phyloP scores from a whole-genome alignment of 1,140 invertebrate species.

The Gonatopus flavifemur region DNA sequence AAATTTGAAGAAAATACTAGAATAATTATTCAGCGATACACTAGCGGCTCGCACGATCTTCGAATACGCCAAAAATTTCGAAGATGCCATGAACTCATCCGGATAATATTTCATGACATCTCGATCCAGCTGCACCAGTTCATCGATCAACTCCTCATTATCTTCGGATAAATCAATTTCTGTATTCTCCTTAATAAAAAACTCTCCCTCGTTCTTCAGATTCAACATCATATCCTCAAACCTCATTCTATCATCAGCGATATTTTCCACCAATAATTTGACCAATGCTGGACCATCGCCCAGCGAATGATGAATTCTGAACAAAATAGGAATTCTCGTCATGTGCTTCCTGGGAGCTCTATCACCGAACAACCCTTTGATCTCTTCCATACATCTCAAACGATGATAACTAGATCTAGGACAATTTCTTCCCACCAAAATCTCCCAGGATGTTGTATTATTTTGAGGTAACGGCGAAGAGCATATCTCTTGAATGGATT shows the following conservation, averaged over 20 bases:
- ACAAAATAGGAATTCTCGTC: constrained; percentile 49
- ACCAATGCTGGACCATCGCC: constrained; percentile 59
- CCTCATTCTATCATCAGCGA: constrained; percentile 38
- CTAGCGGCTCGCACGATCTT: no score
- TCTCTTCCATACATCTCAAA: constrained; percentile 4
- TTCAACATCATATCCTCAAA: constrained; percentile 3
- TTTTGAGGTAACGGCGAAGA: constrained; percentile 53
- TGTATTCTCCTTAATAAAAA: no score
- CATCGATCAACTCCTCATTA: no score
- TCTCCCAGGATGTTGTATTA: constrained; percentile 56
- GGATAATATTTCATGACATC: no score
- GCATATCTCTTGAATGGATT: constrained; percentile 44
- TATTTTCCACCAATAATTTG: constrained; percentile 52
- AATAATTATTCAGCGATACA: no score
- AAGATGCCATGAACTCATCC: no score
- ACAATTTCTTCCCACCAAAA: constrained; percentile 51
- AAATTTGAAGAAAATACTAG: no score
- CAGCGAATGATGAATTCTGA: constrained; percentile 59
- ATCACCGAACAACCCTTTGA: neutral
- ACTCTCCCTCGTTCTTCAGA: no score
- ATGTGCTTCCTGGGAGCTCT: no score
- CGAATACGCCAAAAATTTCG: no score
- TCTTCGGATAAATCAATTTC: no score
- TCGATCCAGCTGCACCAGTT: no score
- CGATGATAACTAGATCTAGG: constrained; percentile 11